phyloP scores from a whole-genome alignment of 2,888 invertebrate species.

The Horisme vitalbata region DNA sequence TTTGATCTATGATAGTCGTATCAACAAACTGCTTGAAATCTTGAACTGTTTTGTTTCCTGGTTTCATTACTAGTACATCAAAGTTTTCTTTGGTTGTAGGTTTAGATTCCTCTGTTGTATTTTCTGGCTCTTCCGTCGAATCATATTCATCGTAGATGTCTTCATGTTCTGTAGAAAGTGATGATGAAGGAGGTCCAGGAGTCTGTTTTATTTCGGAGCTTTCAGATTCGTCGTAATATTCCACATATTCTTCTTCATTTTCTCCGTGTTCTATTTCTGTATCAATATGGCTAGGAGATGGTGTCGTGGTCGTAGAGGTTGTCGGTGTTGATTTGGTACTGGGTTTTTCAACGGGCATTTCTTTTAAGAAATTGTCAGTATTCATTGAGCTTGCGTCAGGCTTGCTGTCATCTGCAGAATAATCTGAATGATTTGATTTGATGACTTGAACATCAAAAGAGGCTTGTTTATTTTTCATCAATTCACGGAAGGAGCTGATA shows the following conservation, averaged over 20 bases:
- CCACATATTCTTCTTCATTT: slow-evolving; percentile 63
- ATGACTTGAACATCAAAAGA: slow-evolving; percentile 82
- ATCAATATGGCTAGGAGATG: slow-evolving; percentile 45
- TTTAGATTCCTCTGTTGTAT: slow-evolving; percentile 43
- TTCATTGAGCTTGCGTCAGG: slow-evolving; percentile 73
- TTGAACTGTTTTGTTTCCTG: slow-evolving; percentile 76
- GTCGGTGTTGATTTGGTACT: slow-evolving; percentile 38
- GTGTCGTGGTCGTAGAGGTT: slow-evolving; percentile 39
- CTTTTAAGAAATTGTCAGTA: slow-evolving; percentile 61
- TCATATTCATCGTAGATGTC: slow-evolving; percentile 78
- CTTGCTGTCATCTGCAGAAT: slow-evolving; percentile 60
- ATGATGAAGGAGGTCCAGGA: slow-evolving; percentile 49
- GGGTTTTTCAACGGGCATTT: slow-evolving; percentile 38
- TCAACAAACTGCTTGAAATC: slow-evolving; percentile 84
- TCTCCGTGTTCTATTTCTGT: slow-evolving; percentile 54
- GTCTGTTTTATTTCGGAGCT: slow-evolving; percentile 54
- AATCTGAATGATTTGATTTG: slow-evolving; percentile 63
- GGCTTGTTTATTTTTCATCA: slow-evolving; percentile 72
- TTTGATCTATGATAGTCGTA: slow-evolving; percentile 81
- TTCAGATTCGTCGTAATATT: slow-evolving; percentile 71
- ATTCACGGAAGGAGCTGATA: slow-evolving; percentile 70
- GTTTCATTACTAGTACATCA: slow-evolving; percentile 83
- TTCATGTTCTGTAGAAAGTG: slow-evolving; percentile 51
- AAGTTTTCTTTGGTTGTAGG: slow-evolving; percentile 61
- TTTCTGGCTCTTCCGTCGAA: slow-evolving; percentile 65